These are phyloP conservation scores for Nothocercus julius DNA, from an alignment of 2,113 vertebrate species.

Conservation along the genomic window DNA sequence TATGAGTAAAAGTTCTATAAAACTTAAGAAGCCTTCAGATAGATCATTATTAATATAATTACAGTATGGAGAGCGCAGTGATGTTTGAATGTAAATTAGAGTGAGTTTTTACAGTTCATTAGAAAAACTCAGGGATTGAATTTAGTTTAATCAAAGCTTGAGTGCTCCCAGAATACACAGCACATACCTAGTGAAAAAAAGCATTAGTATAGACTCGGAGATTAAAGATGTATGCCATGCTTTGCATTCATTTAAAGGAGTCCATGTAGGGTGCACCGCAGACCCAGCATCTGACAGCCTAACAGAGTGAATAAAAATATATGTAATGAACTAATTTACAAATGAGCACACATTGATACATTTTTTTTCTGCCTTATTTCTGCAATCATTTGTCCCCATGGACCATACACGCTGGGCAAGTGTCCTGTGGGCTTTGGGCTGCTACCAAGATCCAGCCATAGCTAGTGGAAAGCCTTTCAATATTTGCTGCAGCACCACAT, in stretches of 20 bases:
- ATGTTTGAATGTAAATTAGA: slow-evolving; percentile 64
- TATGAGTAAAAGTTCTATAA: slow-evolving; percentile 31
- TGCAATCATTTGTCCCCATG: not conserved
- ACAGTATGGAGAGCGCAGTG: slow-evolving; percentile 7
- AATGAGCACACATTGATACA: not conserved
- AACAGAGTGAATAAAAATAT: not conserved
- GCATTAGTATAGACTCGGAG: not conserved
- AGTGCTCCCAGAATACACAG: slow-evolving; percentile 47
- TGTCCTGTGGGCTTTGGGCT: not conserved
- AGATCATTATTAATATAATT: slow-evolving; percentile 64
- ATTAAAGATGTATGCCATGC: not conserved
- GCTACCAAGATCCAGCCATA: rapidly evolving
- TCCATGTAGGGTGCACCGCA: not conserved
- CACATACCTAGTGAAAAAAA: not conserved
- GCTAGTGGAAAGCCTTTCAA: not conserved
- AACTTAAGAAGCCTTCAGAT: slow-evolving; percentile 38
- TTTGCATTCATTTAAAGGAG: not conserved
- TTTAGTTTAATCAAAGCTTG: slow-evolving; percentile 67
- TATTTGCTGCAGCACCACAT: not conserved
- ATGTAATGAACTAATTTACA: not conserved
- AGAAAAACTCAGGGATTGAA: slow-evolving; percentile 39
- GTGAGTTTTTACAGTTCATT: slow-evolving; percentile 58
- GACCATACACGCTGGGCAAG: not conserved
- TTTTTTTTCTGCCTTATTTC: not conserved
- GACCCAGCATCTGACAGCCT: not conserved